Conservation (phyloP, 2,113 vertebrate genomes). For the Entelurus aequoreus region DNA sequence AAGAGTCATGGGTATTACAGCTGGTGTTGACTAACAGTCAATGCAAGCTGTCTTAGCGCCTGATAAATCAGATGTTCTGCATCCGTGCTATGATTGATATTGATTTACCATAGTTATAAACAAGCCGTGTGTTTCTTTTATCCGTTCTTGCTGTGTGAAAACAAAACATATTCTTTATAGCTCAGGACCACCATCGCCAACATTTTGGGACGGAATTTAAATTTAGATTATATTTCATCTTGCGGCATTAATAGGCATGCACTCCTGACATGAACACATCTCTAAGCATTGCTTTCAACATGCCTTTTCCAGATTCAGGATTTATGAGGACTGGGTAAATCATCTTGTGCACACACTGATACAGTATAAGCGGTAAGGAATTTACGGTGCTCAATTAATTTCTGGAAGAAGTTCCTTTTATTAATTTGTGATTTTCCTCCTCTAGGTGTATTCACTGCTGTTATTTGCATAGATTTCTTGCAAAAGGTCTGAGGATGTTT, state of each 20-base stretch:
- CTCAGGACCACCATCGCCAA: neutral
- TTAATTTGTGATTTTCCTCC: constrained; percentile 23
- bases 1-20: constrained; percentile 26
- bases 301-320: constrained; percentile 14
- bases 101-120: constrained; percentile 36
- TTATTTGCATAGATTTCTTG: constrained; percentile 41
- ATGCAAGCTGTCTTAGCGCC: constrained; percentile 22
- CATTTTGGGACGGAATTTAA: neutral
- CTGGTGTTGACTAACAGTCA: constrained; percentile 19
- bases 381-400: constrained; percentile 36
- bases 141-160: constrained; percentile 17
- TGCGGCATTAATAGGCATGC: neutral
- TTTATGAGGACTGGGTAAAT: constrained; percentile 42
- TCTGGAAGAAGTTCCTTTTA: constrained; percentile 17
- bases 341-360: constrained; percentile 26
- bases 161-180: constrained; percentile 13
- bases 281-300: constrained; percentile 18
- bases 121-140: constrained; percentile 22
- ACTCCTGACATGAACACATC: constrained; percentile 8
- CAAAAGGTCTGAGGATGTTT: constrained; percentile 30
- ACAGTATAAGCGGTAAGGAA: constrained; percentile 32
- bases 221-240: neutral
- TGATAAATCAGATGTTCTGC: constrained; percentile 15
- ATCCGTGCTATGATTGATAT: constrained; percentile 22
- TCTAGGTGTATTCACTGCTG: constrained; percentile 39